Evolutionary conservation across 2,113 vertebrate species (phyloP).

Genomic region (Greenwoodochromis staneri): DNA sequence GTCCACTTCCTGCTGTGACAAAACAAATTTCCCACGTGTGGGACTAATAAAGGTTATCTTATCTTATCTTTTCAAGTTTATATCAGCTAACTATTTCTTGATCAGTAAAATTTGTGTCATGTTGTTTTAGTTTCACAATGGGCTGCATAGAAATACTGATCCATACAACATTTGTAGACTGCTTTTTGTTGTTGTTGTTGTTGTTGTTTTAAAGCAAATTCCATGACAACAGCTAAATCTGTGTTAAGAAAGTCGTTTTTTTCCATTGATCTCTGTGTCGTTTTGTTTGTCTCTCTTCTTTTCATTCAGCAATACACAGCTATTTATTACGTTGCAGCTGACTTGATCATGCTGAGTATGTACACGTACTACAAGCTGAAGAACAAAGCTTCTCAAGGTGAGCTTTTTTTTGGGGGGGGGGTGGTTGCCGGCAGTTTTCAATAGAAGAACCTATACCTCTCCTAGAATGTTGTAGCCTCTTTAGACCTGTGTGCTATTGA

Average conservation of each 20-base stretch:
- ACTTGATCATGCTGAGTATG: constrained; percentile 81
- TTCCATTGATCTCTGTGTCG: neutral
- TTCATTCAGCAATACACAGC: constrained; percentile 83
- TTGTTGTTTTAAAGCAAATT: neutral
- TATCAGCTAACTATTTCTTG: neutral
- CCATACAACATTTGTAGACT: neutral
- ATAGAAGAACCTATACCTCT: neutral
- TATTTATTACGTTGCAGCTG: constrained; percentile 86
- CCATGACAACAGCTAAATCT: neutral
- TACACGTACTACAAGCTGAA: constrained; percentile 82
- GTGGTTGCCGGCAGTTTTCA: neutral
- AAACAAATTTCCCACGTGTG: neutral
- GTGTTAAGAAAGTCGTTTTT: neutral
- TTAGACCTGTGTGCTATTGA: neutral
- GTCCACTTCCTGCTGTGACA: neutral
- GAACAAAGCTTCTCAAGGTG: constrained; percentile 53
- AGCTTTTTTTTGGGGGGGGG: neutral
- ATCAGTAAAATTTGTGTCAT: neutral
- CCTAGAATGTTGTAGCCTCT: neutral
- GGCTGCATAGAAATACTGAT: neutral
- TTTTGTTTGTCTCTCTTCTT: neutral
- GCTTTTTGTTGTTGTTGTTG: neutral
- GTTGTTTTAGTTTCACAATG: neutral
- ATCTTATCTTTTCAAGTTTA: neutral
- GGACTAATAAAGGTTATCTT: neutral